A percentile compares a stretch with the other conserved stretches of the same genome.
These are phyloP conservation scores for Pseudobourletiella spinata DNA, from an alignment of 1,140 invertebrate genomes.

Conservation along the genomic window DNA sequence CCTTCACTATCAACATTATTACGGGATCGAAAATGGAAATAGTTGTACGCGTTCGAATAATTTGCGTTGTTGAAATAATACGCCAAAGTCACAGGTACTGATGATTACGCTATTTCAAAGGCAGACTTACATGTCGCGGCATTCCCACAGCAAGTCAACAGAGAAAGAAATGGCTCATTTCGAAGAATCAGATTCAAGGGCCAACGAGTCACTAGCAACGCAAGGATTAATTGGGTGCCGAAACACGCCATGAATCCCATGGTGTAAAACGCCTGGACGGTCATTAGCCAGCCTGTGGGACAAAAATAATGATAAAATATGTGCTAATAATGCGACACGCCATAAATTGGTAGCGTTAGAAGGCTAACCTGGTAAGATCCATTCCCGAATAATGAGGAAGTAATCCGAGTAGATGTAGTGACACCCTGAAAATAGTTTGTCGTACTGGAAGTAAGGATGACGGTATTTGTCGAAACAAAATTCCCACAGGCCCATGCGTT, in stretches of 20 bases:
- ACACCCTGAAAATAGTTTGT: constrained; percentile 82
- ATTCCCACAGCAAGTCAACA: constrained; percentile 56
- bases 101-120: no score
- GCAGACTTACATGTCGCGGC: constrained; percentile 56
- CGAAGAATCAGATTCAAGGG: constrained; percentile 65
- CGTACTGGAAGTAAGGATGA: constrained; percentile 84
- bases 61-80: no score
- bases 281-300: constrained; percentile 74
- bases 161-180: constrained; percentile 73
- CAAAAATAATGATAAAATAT: background rate
- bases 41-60: no score
- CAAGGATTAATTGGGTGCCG: constrained; percentile 57
- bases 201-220: constrained; percentile 64
- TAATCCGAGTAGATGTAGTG: constrained; percentile 87
- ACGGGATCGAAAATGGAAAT: no score
- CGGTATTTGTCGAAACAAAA: constrained; percentile 89
- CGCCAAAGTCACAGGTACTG: no score
- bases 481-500: constrained; percentile 93
- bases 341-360: no score
- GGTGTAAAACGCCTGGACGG: constrained; percentile 82
- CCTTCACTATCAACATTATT: no score
- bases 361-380: constrained; percentile 67
- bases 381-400: constrained; percentile 83
- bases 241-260: constrained; percentile 69
- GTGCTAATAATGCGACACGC: background rate